Percentiles rank a stretch among this genome's conserved stretches.
Evolutionary conservation across 2,888 invertebrate species (phyloP).

Genomic region (Cantharis nigra): DNA sequence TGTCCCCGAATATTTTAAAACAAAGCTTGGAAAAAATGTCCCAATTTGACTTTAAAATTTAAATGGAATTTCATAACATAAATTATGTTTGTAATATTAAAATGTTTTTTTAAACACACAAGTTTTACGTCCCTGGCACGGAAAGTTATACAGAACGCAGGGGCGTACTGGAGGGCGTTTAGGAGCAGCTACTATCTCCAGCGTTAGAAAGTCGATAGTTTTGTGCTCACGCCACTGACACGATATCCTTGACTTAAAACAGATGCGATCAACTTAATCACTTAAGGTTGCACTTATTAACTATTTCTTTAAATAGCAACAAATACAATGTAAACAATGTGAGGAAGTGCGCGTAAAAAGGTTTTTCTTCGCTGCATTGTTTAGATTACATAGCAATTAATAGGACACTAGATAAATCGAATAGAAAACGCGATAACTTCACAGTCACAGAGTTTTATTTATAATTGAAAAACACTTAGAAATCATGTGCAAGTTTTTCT

Average conservation of each 20-base stretch:
- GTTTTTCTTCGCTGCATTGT: no score
- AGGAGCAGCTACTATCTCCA: background rate
- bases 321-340: background rate
- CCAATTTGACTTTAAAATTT: no score
- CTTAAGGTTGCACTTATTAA: background rate
- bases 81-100: background rate
- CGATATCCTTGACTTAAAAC: background rate
- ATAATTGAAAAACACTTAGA: background rate
- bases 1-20: no score
- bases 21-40: no score
- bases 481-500: background rate
- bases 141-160: background rate
- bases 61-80: no score
- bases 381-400: background rate
- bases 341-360: background rate
- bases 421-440: background rate
- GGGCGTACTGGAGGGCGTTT: background rate
- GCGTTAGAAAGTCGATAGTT: background rate
- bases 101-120: no score
- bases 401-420: background rate
- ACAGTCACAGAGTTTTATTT: background rate
- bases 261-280: background rate
- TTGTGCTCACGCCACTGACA: background rate
- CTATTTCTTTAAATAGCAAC: background rate
- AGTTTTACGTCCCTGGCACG: background rate